A percentile compares a stretch with the other conserved stretches of the same genome.
phyloP scores from a whole-genome alignment of 1,140 invertebrate species.

The Chrysoperla carnea region DNA sequence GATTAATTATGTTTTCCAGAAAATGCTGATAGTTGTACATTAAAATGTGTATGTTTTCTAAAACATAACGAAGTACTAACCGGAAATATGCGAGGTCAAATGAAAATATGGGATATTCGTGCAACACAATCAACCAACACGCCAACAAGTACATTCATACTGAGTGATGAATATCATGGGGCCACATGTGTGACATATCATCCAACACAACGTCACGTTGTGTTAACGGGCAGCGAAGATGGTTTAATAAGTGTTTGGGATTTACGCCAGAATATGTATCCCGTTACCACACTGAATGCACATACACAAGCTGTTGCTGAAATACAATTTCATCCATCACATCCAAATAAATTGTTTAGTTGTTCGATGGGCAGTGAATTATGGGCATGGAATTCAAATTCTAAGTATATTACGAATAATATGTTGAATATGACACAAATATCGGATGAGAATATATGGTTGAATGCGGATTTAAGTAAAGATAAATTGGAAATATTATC shows the following conservation, averaged over 20 bases:
- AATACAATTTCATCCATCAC: constrained; percentile 64
- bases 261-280: constrained; percentile 59
- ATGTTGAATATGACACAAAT: constrained; percentile 11
- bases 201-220: constrained; percentile 69
- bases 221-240: constrained; percentile 68
- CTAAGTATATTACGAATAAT: constrained; percentile 11
- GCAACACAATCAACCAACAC: constrained; percentile 27
- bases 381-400: constrained; percentile 63
- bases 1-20: constrained; percentile 24
- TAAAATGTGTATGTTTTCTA: constrained; percentile 58
- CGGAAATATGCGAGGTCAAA: constrained; percentile 66
- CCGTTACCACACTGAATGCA: constrained; percentile 60
- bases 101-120: constrained; percentile 75
- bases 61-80: constrained; percentile 63
- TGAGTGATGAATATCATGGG: constrained; percentile 40
- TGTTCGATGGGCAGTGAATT: constrained; percentile 63
- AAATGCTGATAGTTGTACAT: constrained; percentile 62
- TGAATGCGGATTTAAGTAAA: constrained; percentile 43
- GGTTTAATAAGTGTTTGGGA: constrained; percentile 76
- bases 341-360: constrained; percentile 67
- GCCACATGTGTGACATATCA: constrained; percentile 59
- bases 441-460: constrained; percentile 36
- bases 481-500: constrained; percentile 52
- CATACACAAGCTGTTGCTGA: constrained; percentile 60
- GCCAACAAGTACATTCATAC: constrained; percentile 39